Percentiles rank a stretch among this genome's conserved stretches.
phyloP scores from a whole-genome alignment of 2,888 invertebrate species.

The Bursaphelenchus okinawaensis region DNA sequence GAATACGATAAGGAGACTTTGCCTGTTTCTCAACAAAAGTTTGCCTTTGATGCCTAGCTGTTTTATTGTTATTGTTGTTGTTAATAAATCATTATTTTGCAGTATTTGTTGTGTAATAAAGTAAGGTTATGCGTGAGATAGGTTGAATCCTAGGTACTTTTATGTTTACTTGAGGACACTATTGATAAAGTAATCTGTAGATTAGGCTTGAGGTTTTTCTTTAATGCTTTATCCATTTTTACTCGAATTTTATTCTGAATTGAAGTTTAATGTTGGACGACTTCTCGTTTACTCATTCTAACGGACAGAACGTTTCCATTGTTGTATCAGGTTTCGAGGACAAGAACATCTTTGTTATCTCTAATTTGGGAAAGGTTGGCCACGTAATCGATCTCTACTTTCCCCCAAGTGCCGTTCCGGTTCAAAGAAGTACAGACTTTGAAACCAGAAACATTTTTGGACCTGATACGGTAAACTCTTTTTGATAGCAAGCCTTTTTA shows the following conservation, averaged over 20 bases:
- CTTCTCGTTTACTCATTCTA: constrained; percentile 9
- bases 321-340: constrained; percentile 38
- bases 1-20: constrained; percentile 12
- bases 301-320: constrained; percentile 30
- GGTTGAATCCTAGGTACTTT: too few species aligned
- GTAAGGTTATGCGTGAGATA: too few species aligned
- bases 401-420: constrained; percentile 29
- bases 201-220: too few species aligned
- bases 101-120: too few species aligned
- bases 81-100: too few species aligned
- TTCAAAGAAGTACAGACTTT: constrained; percentile 32
- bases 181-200: too few species aligned
- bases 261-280: constrained; percentile 15
- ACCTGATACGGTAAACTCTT: constrained; percentile 36
- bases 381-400: constrained; percentile 41
- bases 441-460: constrained; percentile 41
- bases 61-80: neutral
- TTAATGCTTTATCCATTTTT: too few species aligned
- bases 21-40: neutral
- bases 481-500: too few species aligned
- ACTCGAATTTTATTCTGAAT: too few species aligned
- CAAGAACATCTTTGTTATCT: constrained; percentile 36
- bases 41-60: neutral
- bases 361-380: constrained; percentile 38
- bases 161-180: too few species aligned